Base-by-base conservation (phyloP, 2,888 invertebrate genomes). In the Cosmia trapezina region DNA sequence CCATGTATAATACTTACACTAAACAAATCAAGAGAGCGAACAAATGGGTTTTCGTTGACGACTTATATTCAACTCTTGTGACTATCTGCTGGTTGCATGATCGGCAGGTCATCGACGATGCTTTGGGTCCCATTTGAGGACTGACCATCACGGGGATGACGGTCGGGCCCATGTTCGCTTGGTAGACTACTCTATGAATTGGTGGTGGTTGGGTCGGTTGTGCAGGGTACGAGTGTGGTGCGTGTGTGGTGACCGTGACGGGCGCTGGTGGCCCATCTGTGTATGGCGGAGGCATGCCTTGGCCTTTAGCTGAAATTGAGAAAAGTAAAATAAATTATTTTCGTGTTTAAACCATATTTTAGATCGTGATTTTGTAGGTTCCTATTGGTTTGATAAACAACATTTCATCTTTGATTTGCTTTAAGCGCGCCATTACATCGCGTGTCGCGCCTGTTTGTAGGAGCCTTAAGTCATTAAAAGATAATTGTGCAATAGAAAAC, bases 261-360 rank as follows among this genome's bases (percentile, higher is more conserved):
- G 80, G 65, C 0, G 76, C 49, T 22, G 45, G 33, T 8, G 45
- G 37, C 1, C 0, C 22, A 33, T 65, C 62, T 64, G 41, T 43
- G 56, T 77, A 77, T 22, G 80, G 81, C 0, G 76, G 76, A n/a
- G 76, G 81, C 80, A 73, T 80, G 5, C 76, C 74, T 22, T 77
- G 76, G n/a, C 81, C 81, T 57, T 77, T 77, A 5, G 61, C 76
- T 77, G 47, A 14, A 80, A 80, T 22, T 9, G 19, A 63, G 2
- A 41, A n/a, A 37, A 56, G 5, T 0, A 11, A 11, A 22, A 33
- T 4, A 9, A 1, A 37, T 14, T 9, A 33, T 17, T 33, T 63
- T 4, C 11, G 14, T 41, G 6, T 45, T 63, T n/a, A 28, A 66
- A 63, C 4, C 17, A 17, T 45, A 28, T 22, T 49, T 49, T 33